A percentile compares a stretch with the other conserved stretches of the same genome.
Conservation (phyloP, 2,888 invertebrate species). For the Portevinia maculata region DNA sequence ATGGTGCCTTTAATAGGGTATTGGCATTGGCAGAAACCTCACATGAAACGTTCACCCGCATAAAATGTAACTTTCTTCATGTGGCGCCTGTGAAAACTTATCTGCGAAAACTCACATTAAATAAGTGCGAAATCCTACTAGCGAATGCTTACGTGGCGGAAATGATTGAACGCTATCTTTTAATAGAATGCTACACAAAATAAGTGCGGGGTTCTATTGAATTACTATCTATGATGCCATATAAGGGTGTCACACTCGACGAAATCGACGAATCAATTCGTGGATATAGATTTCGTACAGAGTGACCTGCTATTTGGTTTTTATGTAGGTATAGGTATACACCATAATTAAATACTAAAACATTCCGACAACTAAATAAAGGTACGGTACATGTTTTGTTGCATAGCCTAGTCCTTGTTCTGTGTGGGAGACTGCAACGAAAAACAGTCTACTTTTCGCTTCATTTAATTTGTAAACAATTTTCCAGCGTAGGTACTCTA, state of each 20-base stretch:
- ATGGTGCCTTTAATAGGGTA: constrained; percentile 20
- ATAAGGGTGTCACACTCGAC: constrained; percentile 15
- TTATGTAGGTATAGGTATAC: not conserved
- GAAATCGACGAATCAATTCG: constrained; percentile 56
- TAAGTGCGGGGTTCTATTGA: constrained; percentile 34
- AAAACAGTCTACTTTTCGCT: constrained; percentile 14
- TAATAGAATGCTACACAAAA: constrained; percentile 33
- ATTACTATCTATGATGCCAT: constrained; percentile 52
- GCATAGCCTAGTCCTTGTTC: constrained; percentile 4
- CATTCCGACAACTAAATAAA: constrained; percentile 27
- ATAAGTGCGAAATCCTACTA: constrained; percentile 52
- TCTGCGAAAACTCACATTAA: constrained; percentile 39
- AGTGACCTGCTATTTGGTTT: constrained; percentile 26
- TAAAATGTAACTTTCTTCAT: constrained; percentile 69
- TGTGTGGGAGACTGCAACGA: not conserved
- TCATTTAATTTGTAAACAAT: constrained; percentile 52
- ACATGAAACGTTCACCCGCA: constrained; percentile 66
- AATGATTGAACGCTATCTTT: constrained; percentile 62
- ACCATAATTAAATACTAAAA: not conserved
- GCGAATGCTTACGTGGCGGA: constrained; percentile 60
- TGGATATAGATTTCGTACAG: constrained; percentile 39
- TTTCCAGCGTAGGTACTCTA: constrained; percentile 12
- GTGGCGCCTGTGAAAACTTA: constrained; percentile 67
- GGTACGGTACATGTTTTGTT: constrained; percentile 28
- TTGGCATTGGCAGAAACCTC: constrained; percentile 27